phyloP scores from a whole-genome alignment of 2,113 vertebrate genomes.

The Mustela lutreola region DNA sequence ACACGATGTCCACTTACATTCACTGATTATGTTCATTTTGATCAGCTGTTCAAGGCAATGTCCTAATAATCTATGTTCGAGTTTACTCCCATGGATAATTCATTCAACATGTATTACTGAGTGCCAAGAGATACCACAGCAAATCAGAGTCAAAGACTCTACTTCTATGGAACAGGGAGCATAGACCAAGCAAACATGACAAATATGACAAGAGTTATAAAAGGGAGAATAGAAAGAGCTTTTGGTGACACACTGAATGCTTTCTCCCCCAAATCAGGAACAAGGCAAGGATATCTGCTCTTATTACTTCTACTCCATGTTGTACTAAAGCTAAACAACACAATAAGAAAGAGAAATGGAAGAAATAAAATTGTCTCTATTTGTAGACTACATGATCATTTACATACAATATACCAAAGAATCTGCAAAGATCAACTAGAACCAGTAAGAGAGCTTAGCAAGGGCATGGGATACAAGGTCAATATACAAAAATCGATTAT shows the following conservation, averaged over 20 bases:
- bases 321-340: neutral
- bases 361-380: neutral
- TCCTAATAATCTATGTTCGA: neutral
- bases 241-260: neutral
- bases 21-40: neutral
- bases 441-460: neutral
- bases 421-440: neutral
- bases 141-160: neutral
- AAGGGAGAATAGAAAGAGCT: neutral
- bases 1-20: neutral
- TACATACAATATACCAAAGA: neutral
- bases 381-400: neutral
- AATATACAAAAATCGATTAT: no score
- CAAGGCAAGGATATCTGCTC: neutral
- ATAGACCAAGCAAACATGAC: neutral
- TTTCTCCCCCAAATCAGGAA: neutral
- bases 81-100: neutral
- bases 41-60: neutral
- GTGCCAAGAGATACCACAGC: neutral
- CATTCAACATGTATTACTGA: neutral
- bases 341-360: neutral
- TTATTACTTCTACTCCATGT: neutral
- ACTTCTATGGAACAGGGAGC: neutral
- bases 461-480: neutral
- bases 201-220: neutral